A percentile compares a stretch with the other conserved stretches of the same genome.
phyloP scores from a whole-genome alignment of 2,113 vertebrate genomes.

The Chamaea fasciata region DNA sequence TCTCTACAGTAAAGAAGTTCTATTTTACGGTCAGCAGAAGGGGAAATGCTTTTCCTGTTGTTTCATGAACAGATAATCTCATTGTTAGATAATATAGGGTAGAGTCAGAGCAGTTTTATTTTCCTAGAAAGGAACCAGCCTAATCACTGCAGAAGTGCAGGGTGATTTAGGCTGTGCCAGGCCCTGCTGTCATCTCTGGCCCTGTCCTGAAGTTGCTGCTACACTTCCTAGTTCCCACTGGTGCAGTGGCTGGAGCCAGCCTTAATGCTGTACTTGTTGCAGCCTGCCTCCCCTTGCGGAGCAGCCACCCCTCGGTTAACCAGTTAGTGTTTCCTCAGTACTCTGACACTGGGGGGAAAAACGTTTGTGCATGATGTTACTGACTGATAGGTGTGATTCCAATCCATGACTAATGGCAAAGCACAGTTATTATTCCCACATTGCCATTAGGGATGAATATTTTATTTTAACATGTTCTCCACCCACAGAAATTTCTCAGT shows the following conservation, averaged over 20 bases:
- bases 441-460: not conserved
- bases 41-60: not conserved
- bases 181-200: not conserved
- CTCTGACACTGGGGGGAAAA: not conserved
- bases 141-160: not conserved
- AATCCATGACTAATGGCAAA: not conserved
- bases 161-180: not conserved
- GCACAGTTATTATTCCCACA: not conserved
- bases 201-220: not conserved
- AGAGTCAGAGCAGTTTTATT: not conserved
- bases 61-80: not conserved
- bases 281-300: not conserved
- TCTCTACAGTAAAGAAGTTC: not conserved
- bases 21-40: not conserved
- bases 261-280: not conserved
- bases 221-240: not conserved
- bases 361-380: not conserved
- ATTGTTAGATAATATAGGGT: not conserved
- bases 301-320: accelerated
- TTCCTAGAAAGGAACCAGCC: not conserved
- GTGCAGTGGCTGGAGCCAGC: not conserved
- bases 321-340: not conserved
- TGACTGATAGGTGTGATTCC: not conserved
- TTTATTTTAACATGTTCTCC: not conserved
- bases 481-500: not conserved